Evolutionary conservation across 2,797 vertebrate species (phyloP).

Genomic region (Megalops cyprinoides): DNA sequence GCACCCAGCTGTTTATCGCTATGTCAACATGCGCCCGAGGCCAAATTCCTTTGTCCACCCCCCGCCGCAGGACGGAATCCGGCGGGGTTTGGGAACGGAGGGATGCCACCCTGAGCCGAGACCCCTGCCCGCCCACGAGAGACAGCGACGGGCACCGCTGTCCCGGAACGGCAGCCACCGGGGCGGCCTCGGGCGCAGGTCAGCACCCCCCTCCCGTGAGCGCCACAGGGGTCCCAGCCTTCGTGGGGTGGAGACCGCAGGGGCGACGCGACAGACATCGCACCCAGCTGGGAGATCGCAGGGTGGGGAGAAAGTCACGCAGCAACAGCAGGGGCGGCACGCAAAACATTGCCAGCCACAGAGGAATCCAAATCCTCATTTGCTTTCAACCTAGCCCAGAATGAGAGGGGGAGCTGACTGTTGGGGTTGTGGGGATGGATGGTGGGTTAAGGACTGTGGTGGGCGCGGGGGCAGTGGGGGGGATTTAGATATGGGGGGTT

Average conservation of each 20-base stretch:
- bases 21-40: not conserved
- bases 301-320: not conserved
- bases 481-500: no score
- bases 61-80: not conserved
- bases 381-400: no score
- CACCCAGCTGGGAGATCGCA: slow-evolving; percentile 16
- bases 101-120: no score
- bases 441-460: no score
- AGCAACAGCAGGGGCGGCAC: not conserved
- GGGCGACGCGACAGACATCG: not conserved
- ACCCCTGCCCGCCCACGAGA: no score
- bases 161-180: no score
- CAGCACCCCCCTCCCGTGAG: no score
- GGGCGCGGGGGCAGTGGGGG: no score
- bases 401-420: no score
- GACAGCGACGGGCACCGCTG: no score
- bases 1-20: not conserved
- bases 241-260: not conserved
- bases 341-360: not conserved
- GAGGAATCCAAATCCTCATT: not conserved
- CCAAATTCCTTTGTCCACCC: not conserved
- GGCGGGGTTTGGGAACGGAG: not conserved
- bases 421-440: no score
- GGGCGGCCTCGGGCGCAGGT: no score
- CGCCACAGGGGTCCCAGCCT: not conserved